A percentile compares a stretch with the other conserved stretches of the same genome.
These are phyloP conservation scores for Clarias magur DNA, from an alignment of 2,113 vertebrate genomes.

Conservation along the genomic window DNA sequence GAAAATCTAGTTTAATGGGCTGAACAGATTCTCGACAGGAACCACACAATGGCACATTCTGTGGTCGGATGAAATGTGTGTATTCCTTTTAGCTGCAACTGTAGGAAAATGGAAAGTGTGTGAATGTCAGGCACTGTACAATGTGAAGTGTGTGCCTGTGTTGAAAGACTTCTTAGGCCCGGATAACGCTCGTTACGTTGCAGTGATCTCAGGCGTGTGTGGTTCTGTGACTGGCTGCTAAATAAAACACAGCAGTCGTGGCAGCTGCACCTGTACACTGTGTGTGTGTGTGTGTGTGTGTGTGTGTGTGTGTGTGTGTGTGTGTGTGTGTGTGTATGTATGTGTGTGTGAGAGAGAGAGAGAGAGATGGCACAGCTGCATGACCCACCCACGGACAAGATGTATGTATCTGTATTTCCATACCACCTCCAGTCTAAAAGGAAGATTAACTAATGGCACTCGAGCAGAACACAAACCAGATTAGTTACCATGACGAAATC, in stretches of 20 bases:
- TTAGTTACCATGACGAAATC: slow-evolving; percentile 26
- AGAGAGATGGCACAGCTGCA: slow-evolving; percentile 24
- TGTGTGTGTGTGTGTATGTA: background rate
- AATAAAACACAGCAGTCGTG: slow-evolving; percentile 9
- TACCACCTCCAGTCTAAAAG: background rate
- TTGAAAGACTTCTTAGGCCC: background rate
- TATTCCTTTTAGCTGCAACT: slow-evolving; percentile 15
- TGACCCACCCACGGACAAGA: slow-evolving; percentile 15
- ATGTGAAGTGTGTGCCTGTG: slow-evolving; percentile 32
- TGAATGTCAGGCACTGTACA: background rate
- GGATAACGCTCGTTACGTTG: background rate
- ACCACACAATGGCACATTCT: slow-evolving; percentile 18
- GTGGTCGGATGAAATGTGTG: slow-evolving; percentile 44
- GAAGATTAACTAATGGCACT: background rate
- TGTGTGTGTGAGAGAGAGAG: slow-evolving; percentile 15
- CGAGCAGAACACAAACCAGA: slow-evolving; percentile 4
- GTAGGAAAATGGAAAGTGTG: slow-evolving; percentile 35
- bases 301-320: slow-evolving; percentile 32
- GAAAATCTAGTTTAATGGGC: slow-evolving; percentile 66
- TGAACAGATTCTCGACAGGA: slow-evolving; percentile 43
- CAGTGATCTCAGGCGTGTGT: background rate
- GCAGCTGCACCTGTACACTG: background rate
- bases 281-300: slow-evolving; percentile 30
- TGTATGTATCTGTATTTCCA: background rate
- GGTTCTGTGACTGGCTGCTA: slow-evolving; percentile 3